Percentiles rank a stretch among this genome's conserved stretches.
phyloP scores from a whole-genome alignment of 1,140 invertebrate species.

The Arion vulgaris region DNA sequence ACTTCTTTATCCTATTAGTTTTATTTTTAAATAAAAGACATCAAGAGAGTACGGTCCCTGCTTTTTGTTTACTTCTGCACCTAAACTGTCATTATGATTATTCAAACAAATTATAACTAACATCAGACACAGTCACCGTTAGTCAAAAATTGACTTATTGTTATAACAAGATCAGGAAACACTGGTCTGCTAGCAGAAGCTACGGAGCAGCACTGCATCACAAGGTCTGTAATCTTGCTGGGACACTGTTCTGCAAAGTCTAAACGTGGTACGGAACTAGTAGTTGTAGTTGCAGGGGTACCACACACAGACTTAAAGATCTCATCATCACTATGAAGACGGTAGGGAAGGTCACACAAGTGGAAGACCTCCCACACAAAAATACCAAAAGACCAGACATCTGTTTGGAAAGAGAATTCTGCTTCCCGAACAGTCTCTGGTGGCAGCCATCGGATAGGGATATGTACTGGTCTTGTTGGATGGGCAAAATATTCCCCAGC shows the following conservation, averaged over 20 bases:
- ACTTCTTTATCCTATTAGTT: too few relatives aligned
- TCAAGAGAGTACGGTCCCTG: background rate
- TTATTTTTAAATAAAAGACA: too few relatives aligned
- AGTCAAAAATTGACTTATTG: constrained; percentile 25
- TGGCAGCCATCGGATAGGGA: constrained; percentile 89
- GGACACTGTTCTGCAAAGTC: constrained; percentile 38
- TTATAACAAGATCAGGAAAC: constrained; percentile 32
- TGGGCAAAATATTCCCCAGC: constrained; percentile 82
- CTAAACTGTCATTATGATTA: background rate
- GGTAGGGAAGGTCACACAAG: constrained; percentile 67
- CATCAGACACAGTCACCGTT: constrained; percentile 34
- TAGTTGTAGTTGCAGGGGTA: background rate
- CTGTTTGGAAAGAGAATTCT: constrained; percentile 72
- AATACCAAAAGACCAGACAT: constrained; percentile 71
- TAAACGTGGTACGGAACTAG: constrained; percentile 2
- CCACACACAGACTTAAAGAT: constrained; percentile 76
- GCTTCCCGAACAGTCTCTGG: constrained; percentile 81
- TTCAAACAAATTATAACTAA: background rate
- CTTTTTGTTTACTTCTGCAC: background rate
- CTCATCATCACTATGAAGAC: constrained; percentile 69
- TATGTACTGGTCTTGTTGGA: constrained; percentile 73
- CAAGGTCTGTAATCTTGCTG: constrained; percentile 16
- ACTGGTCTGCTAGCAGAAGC: constrained; percentile 12
- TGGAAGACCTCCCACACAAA: constrained; percentile 71
- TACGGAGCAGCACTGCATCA: constrained; percentile 27